phyloP scores from a whole-genome alignment of 1,140 invertebrate species.

The Drosophila melanica region DNA sequence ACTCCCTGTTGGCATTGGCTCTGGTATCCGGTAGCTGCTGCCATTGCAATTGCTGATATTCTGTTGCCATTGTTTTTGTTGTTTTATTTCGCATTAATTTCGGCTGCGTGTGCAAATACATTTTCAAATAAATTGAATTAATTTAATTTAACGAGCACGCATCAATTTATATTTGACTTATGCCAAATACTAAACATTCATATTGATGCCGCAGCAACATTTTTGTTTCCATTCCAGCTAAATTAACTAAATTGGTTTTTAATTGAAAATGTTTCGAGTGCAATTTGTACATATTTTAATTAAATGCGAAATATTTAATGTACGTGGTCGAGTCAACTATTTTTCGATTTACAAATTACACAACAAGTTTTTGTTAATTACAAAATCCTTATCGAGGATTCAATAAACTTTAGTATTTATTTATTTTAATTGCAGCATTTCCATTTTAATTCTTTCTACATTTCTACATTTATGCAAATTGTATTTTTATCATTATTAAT shows the following conservation, averaged over 20 bases:
- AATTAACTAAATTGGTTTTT: conserved; percentile 80
- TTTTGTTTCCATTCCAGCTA: conserved; percentile 35
- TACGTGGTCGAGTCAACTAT: conserved; percentile 6
- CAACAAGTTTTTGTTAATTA: not conserved
- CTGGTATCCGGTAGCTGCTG: conserved; percentile 7
- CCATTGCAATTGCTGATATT: conserved; percentile 1
- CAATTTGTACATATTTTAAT: conserved; percentile 62
- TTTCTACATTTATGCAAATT: too few species aligned
- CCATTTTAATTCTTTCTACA: too few species aligned
- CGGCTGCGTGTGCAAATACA: conserved; percentile 78
- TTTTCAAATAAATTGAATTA: conserved; percentile 80
- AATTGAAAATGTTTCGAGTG: conserved; percentile 62
- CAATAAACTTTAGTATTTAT: too few species aligned
- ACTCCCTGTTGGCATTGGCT: not conserved
- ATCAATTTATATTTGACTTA: conserved; percentile 66
- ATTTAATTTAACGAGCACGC: conserved; percentile 65
- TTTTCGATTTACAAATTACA: not conserved
- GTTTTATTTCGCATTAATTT: conserved; percentile 71
- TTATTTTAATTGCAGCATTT: too few species aligned
- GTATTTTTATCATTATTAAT: too few species aligned
- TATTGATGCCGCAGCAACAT: conserved; percentile 14
- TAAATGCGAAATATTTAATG: conserved; percentile 48
- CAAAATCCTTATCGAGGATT: too few species aligned
- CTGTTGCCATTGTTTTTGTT: conserved; percentile 33
- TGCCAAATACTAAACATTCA: conserved; percentile 60